A percentile compares a stretch with the other conserved stretches of the same genome.
These are phyloP conservation scores for Drosophila infuscata DNA, from an alignment of 2,888 invertebrate genomes.

Conservation along the genomic window DNA sequence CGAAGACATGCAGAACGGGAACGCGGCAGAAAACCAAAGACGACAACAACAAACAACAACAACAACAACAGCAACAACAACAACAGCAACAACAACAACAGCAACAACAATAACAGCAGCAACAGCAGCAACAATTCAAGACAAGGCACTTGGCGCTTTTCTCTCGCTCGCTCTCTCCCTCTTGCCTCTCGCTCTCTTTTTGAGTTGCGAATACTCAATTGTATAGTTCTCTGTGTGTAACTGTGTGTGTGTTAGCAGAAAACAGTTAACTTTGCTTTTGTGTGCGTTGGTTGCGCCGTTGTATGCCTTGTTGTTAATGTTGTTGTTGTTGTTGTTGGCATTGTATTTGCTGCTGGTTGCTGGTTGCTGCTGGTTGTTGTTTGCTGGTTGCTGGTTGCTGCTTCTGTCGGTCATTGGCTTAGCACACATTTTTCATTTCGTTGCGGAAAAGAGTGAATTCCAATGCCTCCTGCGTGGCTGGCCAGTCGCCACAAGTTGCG, in stretches of 20 bases:
- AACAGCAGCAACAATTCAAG: slow-evolving; percentile 33
- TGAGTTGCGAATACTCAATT: slow-evolving; percentile 64
- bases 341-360: slow-evolving; percentile 32
- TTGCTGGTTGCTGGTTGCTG: slow-evolving; percentile 40
- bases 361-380: slow-evolving; percentile 41
- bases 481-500: slow-evolving; percentile 44
- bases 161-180: slow-evolving; percentile 23
- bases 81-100: slow-evolving; percentile 32
- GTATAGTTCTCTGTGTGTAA: slow-evolving; percentile 20
- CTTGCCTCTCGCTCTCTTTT: slow-evolving; percentile 31
- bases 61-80: slow-evolving; percentile 8
- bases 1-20: slow-evolving; percentile 53
- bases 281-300: slow-evolving; percentile 62
- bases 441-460: slow-evolving; percentile 83
- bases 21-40: slow-evolving; percentile 53
- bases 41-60: not conserved
- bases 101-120: slow-evolving; percentile 32
- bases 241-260: slow-evolving; percentile 55
- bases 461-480: slow-evolving; percentile 55
- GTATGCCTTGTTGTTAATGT: slow-evolving; percentile 60
- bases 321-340: slow-evolving; percentile 24
- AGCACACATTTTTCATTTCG: slow-evolving; percentile 84
- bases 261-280: slow-evolving; percentile 73
- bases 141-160: slow-evolving; percentile 47
- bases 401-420: slow-evolving; percentile 85